A percentile compares a stretch with the other conserved stretches of the same genome.
Conservation (phyloP, 2,797 vertebrate species). For the Prunella strophiata region DNA sequence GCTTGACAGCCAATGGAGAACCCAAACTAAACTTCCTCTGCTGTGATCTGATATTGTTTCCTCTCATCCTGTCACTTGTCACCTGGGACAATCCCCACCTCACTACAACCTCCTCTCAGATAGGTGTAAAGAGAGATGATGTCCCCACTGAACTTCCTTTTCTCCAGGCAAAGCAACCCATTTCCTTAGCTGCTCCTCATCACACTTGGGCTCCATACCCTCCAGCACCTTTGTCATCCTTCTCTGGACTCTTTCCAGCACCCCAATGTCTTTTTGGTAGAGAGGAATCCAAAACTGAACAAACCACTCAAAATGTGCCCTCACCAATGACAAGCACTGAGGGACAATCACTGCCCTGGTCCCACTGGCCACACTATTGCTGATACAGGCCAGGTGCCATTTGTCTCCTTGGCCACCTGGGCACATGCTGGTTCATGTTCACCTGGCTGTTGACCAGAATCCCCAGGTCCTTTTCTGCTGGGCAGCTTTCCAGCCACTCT, state of each 20-base stretch:
- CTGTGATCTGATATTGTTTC: background rate
- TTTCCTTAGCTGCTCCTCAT: background rate
- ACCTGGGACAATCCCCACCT: no score
- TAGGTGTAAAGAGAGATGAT: background rate
- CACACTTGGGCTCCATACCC: background rate
- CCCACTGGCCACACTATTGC: background rate
- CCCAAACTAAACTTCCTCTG: background rate
- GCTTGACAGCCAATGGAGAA: background rate
- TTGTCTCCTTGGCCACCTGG: background rate
- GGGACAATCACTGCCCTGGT: background rate
- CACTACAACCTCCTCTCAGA: background rate
- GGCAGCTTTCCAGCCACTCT: background rate
- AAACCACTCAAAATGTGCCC: background rate
- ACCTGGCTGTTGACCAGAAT: accelerated
- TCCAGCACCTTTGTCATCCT: background rate
- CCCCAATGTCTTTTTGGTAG: background rate
- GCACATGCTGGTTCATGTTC: background rate
- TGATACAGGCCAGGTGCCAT: background rate
- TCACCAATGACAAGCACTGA: background rate
- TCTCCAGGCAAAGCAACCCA: background rate
- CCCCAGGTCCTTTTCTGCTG: background rate
- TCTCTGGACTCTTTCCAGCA: background rate
- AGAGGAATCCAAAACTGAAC: background rate
- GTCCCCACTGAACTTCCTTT: background rate
- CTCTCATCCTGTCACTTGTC: background rate